These are phyloP conservation scores for Catostomus latipinnis DNA, from an alignment of 2,797 vertebrate genomes.

Conservation along the genomic window DNA sequence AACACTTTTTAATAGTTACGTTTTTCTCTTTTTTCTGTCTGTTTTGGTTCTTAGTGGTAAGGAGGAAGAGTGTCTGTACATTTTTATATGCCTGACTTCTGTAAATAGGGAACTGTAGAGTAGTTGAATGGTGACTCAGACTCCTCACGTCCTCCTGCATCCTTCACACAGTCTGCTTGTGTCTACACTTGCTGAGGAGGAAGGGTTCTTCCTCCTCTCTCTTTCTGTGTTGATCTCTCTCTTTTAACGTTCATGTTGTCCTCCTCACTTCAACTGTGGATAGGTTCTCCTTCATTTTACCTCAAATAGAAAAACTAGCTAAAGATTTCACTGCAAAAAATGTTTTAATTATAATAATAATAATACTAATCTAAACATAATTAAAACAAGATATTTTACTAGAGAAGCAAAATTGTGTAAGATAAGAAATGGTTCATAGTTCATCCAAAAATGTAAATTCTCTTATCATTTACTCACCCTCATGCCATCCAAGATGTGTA, in stretches of 20 bases:
- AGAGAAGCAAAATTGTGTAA: too few species aligned
- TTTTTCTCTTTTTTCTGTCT: constrained; percentile 12
- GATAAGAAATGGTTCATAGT: too few species aligned
- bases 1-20: constrained; percentile 26
- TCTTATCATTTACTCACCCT: too few species aligned
- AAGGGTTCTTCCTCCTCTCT: not conserved
- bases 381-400: too few species aligned
- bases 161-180: constrained; percentile 32
- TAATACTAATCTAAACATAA: too few species aligned
- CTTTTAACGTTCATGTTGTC: constrained; percentile 41
- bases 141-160: constrained; percentile 13
- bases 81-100: constrained; percentile 62
- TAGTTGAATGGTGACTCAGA: constrained; percentile 61
- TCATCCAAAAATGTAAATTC: too few species aligned
- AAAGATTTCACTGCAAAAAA: not conserved
- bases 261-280: constrained; percentile 17
- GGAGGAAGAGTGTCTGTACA: constrained; percentile 45
- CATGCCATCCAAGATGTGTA: too few species aligned
- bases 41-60: constrained; percentile 26
- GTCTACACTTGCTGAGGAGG: constrained; percentile 47
- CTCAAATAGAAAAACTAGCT: constrained; percentile 1
- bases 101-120: constrained; percentile 58
- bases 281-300: not conserved
- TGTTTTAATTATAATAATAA: too few species aligned
- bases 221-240: constrained; percentile 21